Evolutionary conservation across 2,888 invertebrate genomes (phyloP).

Genomic region (Chorisops tibialis): DNA sequence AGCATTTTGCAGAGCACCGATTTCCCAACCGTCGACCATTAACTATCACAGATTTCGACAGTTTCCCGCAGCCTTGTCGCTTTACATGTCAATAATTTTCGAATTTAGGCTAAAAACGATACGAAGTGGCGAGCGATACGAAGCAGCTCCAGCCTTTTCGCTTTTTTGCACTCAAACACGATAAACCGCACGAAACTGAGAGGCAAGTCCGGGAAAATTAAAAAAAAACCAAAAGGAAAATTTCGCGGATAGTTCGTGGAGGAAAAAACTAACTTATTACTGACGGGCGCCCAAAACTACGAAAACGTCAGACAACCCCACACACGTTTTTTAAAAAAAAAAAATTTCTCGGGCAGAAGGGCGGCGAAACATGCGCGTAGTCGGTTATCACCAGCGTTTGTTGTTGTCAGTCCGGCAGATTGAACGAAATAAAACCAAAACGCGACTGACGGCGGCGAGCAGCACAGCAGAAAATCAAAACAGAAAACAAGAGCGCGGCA

Average conservation of each 20-base stretch:
- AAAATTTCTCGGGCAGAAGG: constrained; percentile 12
- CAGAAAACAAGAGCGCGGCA: constrained; percentile 1
- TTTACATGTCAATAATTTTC: neutral
- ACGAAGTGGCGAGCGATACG: neutral
- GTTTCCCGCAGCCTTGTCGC: too few species aligned
- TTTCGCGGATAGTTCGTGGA: neutral
- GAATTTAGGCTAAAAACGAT: neutral
- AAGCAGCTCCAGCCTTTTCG: neutral
- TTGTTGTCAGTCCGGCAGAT: constrained; percentile 10
- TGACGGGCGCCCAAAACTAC: neutral
- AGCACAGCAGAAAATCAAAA: constrained; percentile 17
- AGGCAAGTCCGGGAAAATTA: neutral
- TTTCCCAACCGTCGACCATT: too few species aligned
- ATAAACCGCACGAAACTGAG: neutral
- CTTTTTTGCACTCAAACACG: neutral
- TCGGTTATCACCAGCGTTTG: neutral
- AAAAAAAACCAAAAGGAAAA: neutral
- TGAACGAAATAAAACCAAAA: constrained; percentile 24
- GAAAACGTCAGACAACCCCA: constrained; percentile 17
- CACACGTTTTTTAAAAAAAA: constrained; percentile 3
- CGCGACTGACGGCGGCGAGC: constrained; percentile 15
- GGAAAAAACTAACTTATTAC: constrained; percentile 7
- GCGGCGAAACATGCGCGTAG: constrained; percentile 20
- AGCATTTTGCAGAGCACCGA: neutral
- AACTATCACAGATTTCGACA: constrained; percentile 13